These are phyloP conservation scores for Apostichopus californicus DNA, from an alignment of 35 echinoderm and acorn worm genomes.

Conservation along the genomic window DNA sequence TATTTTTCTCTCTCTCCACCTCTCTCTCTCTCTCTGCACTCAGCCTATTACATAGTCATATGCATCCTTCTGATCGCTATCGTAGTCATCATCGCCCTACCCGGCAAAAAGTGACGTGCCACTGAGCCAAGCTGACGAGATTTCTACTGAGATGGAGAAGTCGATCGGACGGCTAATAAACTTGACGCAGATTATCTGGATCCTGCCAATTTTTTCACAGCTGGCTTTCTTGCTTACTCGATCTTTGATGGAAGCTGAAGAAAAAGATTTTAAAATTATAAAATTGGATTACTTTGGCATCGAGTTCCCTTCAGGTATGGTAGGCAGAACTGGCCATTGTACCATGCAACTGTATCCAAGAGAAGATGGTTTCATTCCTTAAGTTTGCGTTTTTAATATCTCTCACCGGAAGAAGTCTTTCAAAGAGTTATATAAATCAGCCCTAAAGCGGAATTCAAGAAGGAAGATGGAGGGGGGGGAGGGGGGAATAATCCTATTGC, in stretches of 20 bases:
- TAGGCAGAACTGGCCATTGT: no score
- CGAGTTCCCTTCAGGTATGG: no score
- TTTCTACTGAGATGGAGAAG: not conserved
- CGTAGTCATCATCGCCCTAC: constrained; percentile 1
- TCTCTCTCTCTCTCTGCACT: not conserved
- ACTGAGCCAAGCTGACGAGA: not conserved
- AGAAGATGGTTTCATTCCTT: no score
- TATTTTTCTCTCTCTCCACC: not conserved
- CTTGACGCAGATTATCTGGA: not conserved
- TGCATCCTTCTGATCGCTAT: constrained; percentile 31
- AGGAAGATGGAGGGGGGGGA: no score
- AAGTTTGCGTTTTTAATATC: no score
- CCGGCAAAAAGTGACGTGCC: not conserved
- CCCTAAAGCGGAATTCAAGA: no score
- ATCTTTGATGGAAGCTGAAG: not conserved
- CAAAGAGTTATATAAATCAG: no score
- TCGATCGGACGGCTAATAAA: not conserved
- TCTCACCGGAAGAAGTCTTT: no score
- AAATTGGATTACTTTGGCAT: no score
- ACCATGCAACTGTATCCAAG: no score
- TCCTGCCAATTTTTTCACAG: not conserved
- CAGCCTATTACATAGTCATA: constrained; percentile 33
- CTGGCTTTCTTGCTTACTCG: not conserved
- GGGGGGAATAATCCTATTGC: no score
- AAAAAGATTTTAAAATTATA: no score